Base-by-base conservation (phyloP, 1,140 invertebrate genomes). In the Atta texana region DNA sequence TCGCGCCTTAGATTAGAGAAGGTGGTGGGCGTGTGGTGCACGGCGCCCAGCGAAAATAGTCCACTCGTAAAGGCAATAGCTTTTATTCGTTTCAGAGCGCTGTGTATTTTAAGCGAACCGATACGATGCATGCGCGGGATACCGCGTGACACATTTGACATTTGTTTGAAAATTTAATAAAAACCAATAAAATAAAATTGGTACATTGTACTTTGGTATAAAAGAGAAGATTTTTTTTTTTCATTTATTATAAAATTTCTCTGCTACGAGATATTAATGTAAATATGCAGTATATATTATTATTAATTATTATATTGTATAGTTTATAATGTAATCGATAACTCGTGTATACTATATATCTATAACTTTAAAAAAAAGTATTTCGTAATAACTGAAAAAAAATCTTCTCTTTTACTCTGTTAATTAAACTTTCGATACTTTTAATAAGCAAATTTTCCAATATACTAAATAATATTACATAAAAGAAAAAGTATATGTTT, bases 1-100 rank as follows among this genome's bases (percentile, higher is more conserved):
- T 88, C 72, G 59, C 66, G 57, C 57, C 59, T 68, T 51, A 82
- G 89, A 91, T 91, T 90, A 90, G 86, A 90, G 51, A 64, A 59
- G 57, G 69, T 34, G 53, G 72, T 74, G 78, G 88, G 78, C 85
- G 84, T 86, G 55, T 34, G n/a, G 44, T 6, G 34, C 24, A 21
- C 24, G 55, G 34, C 53, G 66, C 68, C 68, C 31, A 28, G 57
- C 88, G 71, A 78, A 89, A 89, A 90, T 90, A 87, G 88, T 74
- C 85, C 53, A 64, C 66, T 88, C 39, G 57, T 61, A 88, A 88
- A 81, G 88, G 88, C 87, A 69, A 89, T 89, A 86, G 53, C 81
- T 86, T 86, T 89, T 55, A 44, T 44, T 76, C 82, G 63, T 28
- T 72, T 34, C 69, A 74, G 28, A 31, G 7, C 49, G 34, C 78